Percentiles rank a stretch among this genome's conserved stretches.
Evolutionary conservation across 2,113 vertebrate genomes (phyloP).

Genomic region (Oostethus manadensis): DNA sequence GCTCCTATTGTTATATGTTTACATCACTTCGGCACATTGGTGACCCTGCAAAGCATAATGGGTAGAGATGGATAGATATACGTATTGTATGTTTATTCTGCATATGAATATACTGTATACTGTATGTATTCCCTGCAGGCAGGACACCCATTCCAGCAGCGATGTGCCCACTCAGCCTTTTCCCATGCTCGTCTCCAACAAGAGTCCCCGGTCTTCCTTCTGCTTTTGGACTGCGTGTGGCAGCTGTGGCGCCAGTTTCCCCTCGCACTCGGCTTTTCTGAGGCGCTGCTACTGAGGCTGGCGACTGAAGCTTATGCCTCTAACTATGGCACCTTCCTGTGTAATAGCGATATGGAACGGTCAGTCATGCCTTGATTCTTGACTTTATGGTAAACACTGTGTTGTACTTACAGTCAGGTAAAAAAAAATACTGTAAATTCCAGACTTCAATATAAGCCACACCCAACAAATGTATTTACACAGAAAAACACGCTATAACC

Average conservation of each 20-base stretch:
- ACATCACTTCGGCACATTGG: too few relatives aligned
- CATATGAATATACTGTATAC: too few relatives aligned
- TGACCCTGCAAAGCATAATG: too few relatives aligned
- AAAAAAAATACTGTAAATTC: too few relatives aligned
- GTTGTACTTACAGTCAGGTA: too few relatives aligned
- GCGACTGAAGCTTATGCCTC: conserved; percentile 79
- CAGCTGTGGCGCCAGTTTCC: conserved; percentile 84
- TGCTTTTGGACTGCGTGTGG: conserved; percentile 86
- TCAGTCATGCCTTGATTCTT: conserved; percentile 12
- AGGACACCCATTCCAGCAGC: conserved; percentile 80
- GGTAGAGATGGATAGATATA: too few relatives aligned
- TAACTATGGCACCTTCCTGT: conserved; percentile 81
- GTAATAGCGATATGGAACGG: conserved; percentile 82
- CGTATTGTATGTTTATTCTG: too few relatives aligned
- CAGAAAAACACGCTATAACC: too few relatives aligned
- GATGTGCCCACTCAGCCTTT: conserved; percentile 74
- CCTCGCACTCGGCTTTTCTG: conserved; percentile 76
- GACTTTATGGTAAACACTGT: too few relatives aligned
- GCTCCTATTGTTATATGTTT: too few relatives aligned
- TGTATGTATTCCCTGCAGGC: conserved; percentile 64
- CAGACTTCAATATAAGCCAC: too few relatives aligned
- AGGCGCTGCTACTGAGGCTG: conserved; percentile 76
- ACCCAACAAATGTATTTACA: too few relatives aligned
- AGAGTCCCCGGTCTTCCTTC: conserved; percentile 79
- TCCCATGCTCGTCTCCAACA: conserved; percentile 76